Conservation (phyloP, 2,888 invertebrate genomes). For the Tineola bisselliella region DNA sequence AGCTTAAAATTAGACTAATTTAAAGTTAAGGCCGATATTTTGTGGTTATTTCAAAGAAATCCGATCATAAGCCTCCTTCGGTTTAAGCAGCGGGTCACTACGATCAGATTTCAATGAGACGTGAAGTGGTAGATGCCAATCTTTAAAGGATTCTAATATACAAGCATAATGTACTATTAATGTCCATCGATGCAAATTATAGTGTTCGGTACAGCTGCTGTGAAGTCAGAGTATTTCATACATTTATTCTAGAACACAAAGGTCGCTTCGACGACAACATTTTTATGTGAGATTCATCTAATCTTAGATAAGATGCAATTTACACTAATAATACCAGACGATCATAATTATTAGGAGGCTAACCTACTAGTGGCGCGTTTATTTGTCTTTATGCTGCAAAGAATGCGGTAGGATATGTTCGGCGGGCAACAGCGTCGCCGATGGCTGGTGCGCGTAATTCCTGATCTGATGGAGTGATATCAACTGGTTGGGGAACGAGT, state of each 20-base stretch:
- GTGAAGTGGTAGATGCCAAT: neutral
- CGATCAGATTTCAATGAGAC: conserved; percentile 11
- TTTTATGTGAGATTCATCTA: conserved; percentile 56
- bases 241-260: conserved; percentile 58
- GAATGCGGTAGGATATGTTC: conserved; percentile 72
- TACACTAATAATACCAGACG: conserved; percentile 58
- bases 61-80: conserved; percentile 7
- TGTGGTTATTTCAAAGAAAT: neutral
- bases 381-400: conserved; percentile 63
- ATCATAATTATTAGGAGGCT: conserved; percentile 55
- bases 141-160: conserved; percentile 6
- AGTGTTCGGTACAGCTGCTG: conserved; percentile 43
- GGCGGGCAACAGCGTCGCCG: conserved; percentile 75
- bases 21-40: neutral
- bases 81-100: neutral
- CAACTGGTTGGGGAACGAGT: conserved; percentile 89
- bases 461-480: conserved; percentile 96
- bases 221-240: conserved; percentile 54
- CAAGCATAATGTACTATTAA: neutral
- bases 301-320: conserved; percentile 36
- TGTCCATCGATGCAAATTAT: neutral
- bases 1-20: conserved; percentile 9
- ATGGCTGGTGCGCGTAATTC: conserved; percentile 94
- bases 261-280: conserved; percentile 45
- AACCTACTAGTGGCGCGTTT: conserved; percentile 40